Conservation (phyloP, 2,113 vertebrate species). For the Capreolus pygargus region DNA sequence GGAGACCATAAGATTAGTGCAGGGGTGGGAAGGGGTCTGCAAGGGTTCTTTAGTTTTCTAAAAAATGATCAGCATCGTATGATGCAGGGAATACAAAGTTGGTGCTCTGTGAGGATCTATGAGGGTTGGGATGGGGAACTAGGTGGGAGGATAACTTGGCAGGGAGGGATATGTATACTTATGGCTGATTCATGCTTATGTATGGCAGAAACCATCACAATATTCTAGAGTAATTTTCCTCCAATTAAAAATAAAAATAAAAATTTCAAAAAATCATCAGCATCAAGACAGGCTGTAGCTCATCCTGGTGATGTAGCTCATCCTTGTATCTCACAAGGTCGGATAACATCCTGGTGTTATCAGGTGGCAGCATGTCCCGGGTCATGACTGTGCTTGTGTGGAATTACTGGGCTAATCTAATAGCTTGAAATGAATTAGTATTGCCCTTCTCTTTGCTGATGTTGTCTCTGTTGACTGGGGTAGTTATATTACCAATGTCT, state of each 20-base stretch:
- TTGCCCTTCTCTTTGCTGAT: background rate
- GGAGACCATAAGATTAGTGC: accelerated
- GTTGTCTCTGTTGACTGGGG: background rate
- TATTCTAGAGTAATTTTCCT: background rate
- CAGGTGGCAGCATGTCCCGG: background rate
- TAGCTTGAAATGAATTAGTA: background rate
- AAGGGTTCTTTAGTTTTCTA: background rate
- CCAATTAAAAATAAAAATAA: background rate
- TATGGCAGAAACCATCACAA: background rate
- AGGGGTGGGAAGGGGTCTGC: background rate
- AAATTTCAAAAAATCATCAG: background rate
- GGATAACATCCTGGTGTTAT: background rate
- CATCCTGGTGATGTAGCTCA: too few species aligned
- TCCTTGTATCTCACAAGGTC: too few species aligned
- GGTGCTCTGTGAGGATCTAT: background rate
- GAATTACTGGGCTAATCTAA: background rate
- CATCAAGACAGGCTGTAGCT: background rate
- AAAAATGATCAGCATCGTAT: background rate
- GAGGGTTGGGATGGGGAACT: background rate
- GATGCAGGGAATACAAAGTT: background rate
- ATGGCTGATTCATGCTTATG: background rate
- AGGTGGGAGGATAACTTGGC: background rate
- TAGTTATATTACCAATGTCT: background rate
- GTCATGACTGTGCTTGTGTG: background rate
- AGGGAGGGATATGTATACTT: background rate